Conservation (phyloP, 2,113 vertebrate species). For the Leucosticte australis region DNA sequence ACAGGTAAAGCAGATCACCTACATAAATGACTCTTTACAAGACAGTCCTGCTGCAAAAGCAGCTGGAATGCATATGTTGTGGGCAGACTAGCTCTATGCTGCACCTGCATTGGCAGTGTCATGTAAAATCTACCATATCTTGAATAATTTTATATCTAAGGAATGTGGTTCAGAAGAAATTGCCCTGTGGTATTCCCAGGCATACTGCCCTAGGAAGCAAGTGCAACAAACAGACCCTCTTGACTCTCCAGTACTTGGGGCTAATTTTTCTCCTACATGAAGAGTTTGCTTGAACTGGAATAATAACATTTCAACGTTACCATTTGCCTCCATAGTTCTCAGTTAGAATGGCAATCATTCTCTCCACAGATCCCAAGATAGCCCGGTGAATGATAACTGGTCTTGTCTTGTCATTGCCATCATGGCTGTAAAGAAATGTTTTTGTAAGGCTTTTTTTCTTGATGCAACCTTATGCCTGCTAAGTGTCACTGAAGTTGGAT, state of each 20-base stretch:
- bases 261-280: background rate
- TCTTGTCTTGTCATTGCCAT: slow-evolving; percentile 92
- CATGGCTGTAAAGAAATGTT: slow-evolving; percentile 78
- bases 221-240: background rate
- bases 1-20: background rate
- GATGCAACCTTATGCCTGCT: background rate
- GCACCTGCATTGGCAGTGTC: background rate
- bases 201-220: background rate
- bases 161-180: background rate
- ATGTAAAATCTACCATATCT: background rate
- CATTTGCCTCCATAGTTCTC: slow-evolving; percentile 99
- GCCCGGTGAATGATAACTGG: slow-evolving; percentile 97
- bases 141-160: background rate
- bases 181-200: background rate
- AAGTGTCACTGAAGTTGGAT: background rate
- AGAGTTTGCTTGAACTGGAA: background rate
- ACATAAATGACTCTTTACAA: background rate
- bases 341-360: slow-evolving; percentile 97
- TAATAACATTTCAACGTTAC: slow-evolving; percentile 66
- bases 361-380: slow-evolving; percentile 95
- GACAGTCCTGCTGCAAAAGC: background rate
- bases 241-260: background rate
- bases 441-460: background rate
- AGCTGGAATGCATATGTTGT: background rate
- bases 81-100: background rate